phyloP scores from a whole-genome alignment of 2,113 vertebrate genomes.

The Vicugna pacos region DNA sequence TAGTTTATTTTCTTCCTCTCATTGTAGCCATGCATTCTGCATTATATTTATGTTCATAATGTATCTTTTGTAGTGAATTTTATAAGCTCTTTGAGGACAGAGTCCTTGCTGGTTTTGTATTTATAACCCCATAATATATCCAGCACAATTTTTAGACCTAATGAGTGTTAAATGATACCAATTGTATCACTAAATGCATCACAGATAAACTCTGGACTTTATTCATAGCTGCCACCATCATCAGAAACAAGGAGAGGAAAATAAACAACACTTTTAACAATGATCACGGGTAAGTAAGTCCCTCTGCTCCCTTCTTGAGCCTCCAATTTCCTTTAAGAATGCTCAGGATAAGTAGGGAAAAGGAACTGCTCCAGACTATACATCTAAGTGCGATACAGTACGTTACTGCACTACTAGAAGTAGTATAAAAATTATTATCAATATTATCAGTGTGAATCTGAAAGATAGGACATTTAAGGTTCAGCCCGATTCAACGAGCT shows the following conservation, averaged over 20 bases:
- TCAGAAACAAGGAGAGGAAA: conserved; percentile 29
- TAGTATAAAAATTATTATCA: neutral
- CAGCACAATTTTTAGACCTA: neutral
- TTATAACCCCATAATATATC: neutral
- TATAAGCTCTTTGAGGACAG: neutral
- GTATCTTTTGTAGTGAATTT: neutral
- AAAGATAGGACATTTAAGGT: neutral
- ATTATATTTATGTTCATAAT: neutral
- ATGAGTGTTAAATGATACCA: neutral
- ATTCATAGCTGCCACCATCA: neutral
- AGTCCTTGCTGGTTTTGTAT: neutral
- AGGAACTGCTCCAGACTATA: neutral
- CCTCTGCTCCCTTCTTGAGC: neutral
- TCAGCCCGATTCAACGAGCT: neutral
- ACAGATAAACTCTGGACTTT: neutral
- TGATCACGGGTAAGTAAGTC: neutral
- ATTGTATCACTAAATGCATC: neutral
- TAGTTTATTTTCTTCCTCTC: neutral
- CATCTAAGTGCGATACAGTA: neutral
- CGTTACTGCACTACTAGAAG: neutral
- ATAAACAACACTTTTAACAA: neutral
- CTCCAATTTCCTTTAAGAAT: neutral
- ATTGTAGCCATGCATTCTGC: neutral
- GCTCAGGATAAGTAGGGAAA: neutral
- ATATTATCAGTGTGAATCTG: neutral